Evolutionary conservation across 2,113 vertebrate species (phyloP), one percentile per base, ranked within the genome.

Genomic region (Misgurnus anguillicaudatus): DNA sequence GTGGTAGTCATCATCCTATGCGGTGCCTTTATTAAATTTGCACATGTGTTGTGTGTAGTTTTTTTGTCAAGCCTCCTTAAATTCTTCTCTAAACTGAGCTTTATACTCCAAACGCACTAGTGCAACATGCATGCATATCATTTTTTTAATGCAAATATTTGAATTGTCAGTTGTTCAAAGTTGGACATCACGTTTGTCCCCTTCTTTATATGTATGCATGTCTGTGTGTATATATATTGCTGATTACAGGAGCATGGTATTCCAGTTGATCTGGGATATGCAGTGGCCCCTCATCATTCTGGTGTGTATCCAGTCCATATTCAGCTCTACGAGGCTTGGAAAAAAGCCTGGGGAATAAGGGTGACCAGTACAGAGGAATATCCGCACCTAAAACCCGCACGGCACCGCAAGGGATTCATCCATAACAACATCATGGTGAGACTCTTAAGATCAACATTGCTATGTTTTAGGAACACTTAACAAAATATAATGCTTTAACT

Each of bases 301-400:
- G 97, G 97, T 0, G 97, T 99, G 74, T 99, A 98, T 86, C 97
- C 97, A 4, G 96, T 98, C 0, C 97, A 99, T 0, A 92, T 97
- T 76, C 97, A 97, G 74, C 95, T 99, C 73, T 99, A 99, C 21
- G 96, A 97, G 84, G 96, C 97, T 9, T 99, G 97, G 97, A 97
- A 95, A 82, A 95, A 93, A 45, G 95, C 97, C 62, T 99, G 97
- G 97, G 93, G 93, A 81, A 98, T 99, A 86, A 90, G 91, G 88
- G 95, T 97, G 86, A 98, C 97, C 85, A 98, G 97, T 91, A 99
- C 97, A 0, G 97, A 99, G 82, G 97, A 99, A 79, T 99, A 98
- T 77, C 97, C 97, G 4, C 97, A 98, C 83, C 91, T 99, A 82
- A 99, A 98, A 85, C 97, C 97, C 1, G 97, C 97, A 1, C 91